phyloP scores from a whole-genome alignment of 2,797 vertebrate species.

The Thalassophryne amazonica region DNA sequence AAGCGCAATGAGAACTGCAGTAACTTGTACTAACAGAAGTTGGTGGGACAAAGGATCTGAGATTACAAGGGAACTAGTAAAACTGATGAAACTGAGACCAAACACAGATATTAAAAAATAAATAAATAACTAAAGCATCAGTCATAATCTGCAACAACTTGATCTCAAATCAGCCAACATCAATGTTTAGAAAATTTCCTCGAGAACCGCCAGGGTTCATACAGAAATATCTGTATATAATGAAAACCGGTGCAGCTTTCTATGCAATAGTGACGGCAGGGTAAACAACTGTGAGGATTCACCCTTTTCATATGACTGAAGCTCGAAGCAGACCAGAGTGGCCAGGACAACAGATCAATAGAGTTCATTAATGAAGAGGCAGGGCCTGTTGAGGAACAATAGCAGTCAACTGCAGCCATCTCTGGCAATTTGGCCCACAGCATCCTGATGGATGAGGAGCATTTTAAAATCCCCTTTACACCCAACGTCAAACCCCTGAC shows the following conservation, averaged over 20 bases:
- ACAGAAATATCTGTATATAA: neutral
- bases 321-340: slow-evolving; percentile 16
- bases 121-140: no score
- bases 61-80: neutral
- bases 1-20: no score
- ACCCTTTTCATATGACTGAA: slow-evolving; percentile 9
- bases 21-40: no score
- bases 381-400: slow-evolving; percentile 58
- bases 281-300: slow-evolving; percentile 45
- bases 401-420: slow-evolving; percentile 44
- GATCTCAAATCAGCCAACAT: neutral
- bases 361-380: slow-evolving; percentile 76
- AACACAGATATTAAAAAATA: neutral
- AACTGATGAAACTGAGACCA: neutral
- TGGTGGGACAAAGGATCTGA: neutral
- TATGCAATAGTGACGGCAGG: slow-evolving; percentile 60
- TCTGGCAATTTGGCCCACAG: slow-evolving; percentile 52
- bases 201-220: neutral
- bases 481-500: slow-evolving; percentile 20
- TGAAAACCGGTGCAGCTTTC: slow-evolving; percentile 3
- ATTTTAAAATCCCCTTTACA: slow-evolving; percentile 45
- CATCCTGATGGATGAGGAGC: slow-evolving; percentile 54
- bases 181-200: neutral
- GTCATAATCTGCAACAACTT: neutral
- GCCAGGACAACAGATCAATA: slow-evolving; percentile 63